Evolutionary conservation across 1,140 invertebrate genomes (phyloP).

Genomic region (Hirudo medicinalis): DNA sequence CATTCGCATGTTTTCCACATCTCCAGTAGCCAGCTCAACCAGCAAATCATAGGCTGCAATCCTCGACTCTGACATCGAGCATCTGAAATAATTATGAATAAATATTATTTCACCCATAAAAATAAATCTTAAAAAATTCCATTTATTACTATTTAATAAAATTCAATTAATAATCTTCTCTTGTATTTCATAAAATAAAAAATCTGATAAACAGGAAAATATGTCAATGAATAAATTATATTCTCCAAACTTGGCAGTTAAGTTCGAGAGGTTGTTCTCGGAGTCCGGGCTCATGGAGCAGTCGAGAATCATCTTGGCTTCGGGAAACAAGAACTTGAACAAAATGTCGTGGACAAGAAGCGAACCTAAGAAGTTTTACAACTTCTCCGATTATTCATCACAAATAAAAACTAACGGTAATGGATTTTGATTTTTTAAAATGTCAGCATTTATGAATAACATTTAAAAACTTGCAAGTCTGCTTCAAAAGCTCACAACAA

Average conservation of each 20-base stretch:
- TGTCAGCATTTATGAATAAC: too few relatives aligned
- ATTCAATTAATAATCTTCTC: too few relatives aligned
- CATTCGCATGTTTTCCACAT: constrained; percentile 35
- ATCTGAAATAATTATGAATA: constrained; percentile 28
- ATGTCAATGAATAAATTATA: neutral
- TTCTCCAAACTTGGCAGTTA: neutral
- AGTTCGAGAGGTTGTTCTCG: neutral
- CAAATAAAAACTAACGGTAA: too few relatives aligned
- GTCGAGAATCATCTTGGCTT: constrained; percentile 42
- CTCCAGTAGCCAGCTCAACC: constrained; percentile 40
- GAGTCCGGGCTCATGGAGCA: neutral
- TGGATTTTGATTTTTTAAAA: too few relatives aligned
- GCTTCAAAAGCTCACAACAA: too few relatives aligned
- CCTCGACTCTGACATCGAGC: constrained; percentile 40
- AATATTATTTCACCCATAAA: too few relatives aligned
- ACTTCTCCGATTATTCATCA: too few relatives aligned
- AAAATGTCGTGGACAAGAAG: constrained; percentile 41
- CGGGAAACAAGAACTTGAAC: constrained; percentile 45
- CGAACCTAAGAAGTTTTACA: constrained; percentile 30
- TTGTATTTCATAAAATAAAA: too few relatives aligned
- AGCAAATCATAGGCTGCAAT: constrained; percentile 44
- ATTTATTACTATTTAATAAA: too few relatives aligned
- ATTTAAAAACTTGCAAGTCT: too few relatives aligned
- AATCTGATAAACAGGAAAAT: too few relatives aligned
- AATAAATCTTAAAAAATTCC: too few relatives aligned